Conservation (phyloP, 2,113 vertebrate species). For the Cyprinodon tularosa region DNA sequence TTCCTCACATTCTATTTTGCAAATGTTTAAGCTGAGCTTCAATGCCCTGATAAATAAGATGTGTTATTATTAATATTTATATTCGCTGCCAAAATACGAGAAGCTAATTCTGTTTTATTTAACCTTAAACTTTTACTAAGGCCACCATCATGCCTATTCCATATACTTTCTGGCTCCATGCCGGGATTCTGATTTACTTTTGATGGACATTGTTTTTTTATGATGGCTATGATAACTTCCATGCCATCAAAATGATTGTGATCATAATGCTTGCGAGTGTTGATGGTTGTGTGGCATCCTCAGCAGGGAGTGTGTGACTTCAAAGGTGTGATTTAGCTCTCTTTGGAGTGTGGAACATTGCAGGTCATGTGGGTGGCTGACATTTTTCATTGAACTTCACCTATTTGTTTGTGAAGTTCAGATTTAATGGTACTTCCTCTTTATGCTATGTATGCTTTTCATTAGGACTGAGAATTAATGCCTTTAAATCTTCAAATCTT, state of each 20-base stretch:
- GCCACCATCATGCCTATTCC: not conserved
- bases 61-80: conserved; percentile 3
- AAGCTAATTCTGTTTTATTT: conserved; percentile 8
- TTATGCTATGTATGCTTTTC: not conserved
- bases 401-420: conserved; percentile 38
- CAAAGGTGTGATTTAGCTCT: conserved; percentile 69
- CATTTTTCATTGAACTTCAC: conserved; percentile 49
- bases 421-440: not conserved
- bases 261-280: conserved; percentile 52
- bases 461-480: conserved; percentile 9
- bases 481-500: conserved; percentile 11
- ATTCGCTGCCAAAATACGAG: conserved; percentile 25
- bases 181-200: conserved; percentile 71
- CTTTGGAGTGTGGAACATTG: conserved; percentile 39
- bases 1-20: too few species aligned
- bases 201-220: conserved; percentile 69
- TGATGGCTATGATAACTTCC: conserved; percentile 63
- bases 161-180: conserved; percentile 55
- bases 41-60: not conserved
- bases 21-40: too few species aligned
- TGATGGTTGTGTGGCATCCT: conserved; percentile 46
- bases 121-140: conserved; percentile 1
- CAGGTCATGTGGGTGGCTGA: conserved; percentile 27
- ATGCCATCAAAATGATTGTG: conserved; percentile 61
- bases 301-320: conserved; percentile 58